Percentiles rank a stretch among this genome's conserved stretches.
These are phyloP conservation scores for Synergus laeviventris DNA, from an alignment of 2,888 invertebrate genomes.

Conservation along the genomic window DNA sequence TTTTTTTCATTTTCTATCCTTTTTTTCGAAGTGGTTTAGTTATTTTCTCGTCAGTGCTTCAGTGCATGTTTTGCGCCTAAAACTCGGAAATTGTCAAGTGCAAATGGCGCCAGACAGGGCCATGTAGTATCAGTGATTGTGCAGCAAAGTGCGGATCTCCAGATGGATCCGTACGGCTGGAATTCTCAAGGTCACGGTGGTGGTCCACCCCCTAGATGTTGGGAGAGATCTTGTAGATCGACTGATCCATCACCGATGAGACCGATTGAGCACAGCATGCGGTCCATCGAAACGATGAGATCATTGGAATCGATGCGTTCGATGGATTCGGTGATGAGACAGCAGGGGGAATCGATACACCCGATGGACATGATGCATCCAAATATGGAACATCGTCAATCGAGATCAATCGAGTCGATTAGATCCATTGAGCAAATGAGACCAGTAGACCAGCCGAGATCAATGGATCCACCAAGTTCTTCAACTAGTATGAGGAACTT, in stretches of 20 bases:
- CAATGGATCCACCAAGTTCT: conserved; percentile 60
- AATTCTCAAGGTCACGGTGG: conserved; percentile 66
- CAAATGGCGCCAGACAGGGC: conserved; percentile 71
- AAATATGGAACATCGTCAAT: conserved; percentile 58
- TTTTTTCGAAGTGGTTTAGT: background rate
- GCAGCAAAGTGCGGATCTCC: conserved; percentile 34
- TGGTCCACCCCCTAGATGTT: conserved; percentile 65
- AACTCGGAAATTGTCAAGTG: background rate
- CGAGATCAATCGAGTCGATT: conserved; percentile 67
- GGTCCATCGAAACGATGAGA: conserved; percentile 71
- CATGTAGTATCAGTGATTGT: conserved; percentile 58
- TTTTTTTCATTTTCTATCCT: background rate
- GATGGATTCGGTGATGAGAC: conserved; percentile 70
- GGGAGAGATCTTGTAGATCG: conserved; percentile 73
- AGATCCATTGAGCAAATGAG: conserved; percentile 49
- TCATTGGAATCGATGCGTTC: conserved; percentile 74
- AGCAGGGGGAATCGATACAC: conserved; percentile 58
- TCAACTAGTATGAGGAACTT: conserved; percentile 57
- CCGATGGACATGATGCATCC: conserved; percentile 25
- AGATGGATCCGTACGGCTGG: conserved; percentile 78
- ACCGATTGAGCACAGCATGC: conserved; percentile 70
- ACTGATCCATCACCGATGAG: conserved; percentile 73
- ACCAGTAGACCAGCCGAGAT: conserved; percentile 55
- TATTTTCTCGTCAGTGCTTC: background rate
- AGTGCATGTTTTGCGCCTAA: background rate